Evolutionary conservation across 2,888 invertebrate species (phyloP).

Genomic region (Tanaodytes sp.): DNA sequence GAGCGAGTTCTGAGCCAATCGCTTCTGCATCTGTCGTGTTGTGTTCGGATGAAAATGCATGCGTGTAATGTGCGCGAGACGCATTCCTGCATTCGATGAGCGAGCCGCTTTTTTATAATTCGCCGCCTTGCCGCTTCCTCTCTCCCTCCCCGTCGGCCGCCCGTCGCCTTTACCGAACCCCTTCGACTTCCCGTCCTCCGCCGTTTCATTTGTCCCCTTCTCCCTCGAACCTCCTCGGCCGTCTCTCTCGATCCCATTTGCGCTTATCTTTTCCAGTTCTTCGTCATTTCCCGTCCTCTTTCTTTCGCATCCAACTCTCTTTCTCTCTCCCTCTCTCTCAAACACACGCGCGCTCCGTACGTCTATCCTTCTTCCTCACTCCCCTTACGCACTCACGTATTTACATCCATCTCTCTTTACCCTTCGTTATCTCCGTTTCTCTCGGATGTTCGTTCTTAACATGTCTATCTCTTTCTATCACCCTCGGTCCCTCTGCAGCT

Average conservation of each 20-base stretch:
- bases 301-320: slow-evolving; percentile 11
- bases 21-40: slow-evolving; percentile 46
- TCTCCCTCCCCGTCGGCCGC: no score
- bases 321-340: neutral
- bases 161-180: slow-evolving; percentile 37
- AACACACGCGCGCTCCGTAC: no score
- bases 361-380: neutral
- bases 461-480: neutral
- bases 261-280: neutral
- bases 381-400: neutral
- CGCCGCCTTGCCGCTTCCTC: slow-evolving; percentile 33
- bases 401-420: slow-evolving; percentile 8
- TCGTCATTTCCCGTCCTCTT: slow-evolving; percentile 3
- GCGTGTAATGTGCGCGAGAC: slow-evolving; percentile 48
- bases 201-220: neutral
- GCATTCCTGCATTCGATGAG: slow-evolving; percentile 56
- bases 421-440: neutral
- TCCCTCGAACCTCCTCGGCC: slow-evolving; percentile 3
- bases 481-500: slow-evolving; percentile 1
- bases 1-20: slow-evolving; percentile 32
- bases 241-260: neutral
- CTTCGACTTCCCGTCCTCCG: slow-evolving; percentile 25
- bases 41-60: slow-evolving; percentile 48
- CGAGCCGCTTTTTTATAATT: slow-evolving; percentile 53
- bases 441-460: no score